Base-by-base conservation (phyloP, 1,140 invertebrate species). In the Lepidurus packardi region DNA sequence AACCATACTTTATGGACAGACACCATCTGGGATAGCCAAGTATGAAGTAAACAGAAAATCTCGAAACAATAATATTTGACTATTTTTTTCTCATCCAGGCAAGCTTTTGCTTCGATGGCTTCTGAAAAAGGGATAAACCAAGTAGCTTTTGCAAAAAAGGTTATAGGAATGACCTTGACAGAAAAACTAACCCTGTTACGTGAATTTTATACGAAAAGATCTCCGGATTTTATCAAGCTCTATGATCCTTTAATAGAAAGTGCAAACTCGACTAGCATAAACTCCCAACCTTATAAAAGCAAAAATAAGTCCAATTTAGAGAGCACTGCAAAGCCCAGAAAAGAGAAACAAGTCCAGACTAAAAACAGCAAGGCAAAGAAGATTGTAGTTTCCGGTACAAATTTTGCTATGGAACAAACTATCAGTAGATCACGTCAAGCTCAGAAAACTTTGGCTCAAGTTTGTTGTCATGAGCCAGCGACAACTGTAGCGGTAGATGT, bases 1-100 rank as follows among this genome's bases (percentile, higher is more conserved):
- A 65, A 65, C 53, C 9, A 65, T 65, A 11, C 53, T 65, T 65
- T 65, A 65, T 65, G 53, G 53, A 65, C 53, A 21, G 13, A 65
- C 53, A 7, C 53, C 53, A n/a, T 11, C 53, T 21, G 53, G 53
- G 6, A 65, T 65, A n/a, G 53, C 53, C 16, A 9, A 65, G 53
- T 65, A 47, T 47, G 45, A 10, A 16, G 10, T 16, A 47, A 47
- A 47, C 45, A 47, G 16, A 11, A 47, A 47, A 16, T 47, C 45
- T 47, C 10, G 2, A 34, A 34, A 34, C 34, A 34, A 34, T 34
- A 3, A 34, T n/a, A n/a, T 34, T 34, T 34, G 34, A 34, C 34
- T 34, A 2, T n/a, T 65, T 65, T 13, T 65, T 7, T 65, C 6
- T 65, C 21, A n/a, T n/a, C 13, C 21, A 65, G 53, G 53, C 16